Conservation (phyloP, 2,113 vertebrate species). For the Salvelinus sp. region DNA sequence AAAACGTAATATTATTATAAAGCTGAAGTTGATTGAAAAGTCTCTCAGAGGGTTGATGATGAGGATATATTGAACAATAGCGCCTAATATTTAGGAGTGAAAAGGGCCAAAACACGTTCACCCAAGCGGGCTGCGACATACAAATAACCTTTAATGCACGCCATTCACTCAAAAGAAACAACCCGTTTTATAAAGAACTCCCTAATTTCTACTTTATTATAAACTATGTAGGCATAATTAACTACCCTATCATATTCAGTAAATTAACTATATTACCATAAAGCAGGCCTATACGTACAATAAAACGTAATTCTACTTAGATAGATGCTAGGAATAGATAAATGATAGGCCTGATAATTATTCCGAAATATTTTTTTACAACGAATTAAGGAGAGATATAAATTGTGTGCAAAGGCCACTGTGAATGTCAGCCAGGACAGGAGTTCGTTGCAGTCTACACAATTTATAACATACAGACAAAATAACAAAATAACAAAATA, state of each 20-base stretch:
- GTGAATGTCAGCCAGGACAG: not conserved
- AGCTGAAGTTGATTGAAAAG: not conserved
- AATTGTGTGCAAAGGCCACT: not conserved
- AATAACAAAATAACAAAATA: not conserved
- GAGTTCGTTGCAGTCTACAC: not conserved
- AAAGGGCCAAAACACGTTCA: not conserved
- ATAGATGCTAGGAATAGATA: not conserved
- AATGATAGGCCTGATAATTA: not conserved
- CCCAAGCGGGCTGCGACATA: not conserved
- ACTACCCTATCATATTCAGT: not conserved
- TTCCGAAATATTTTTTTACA: not conserved
- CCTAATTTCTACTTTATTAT: not conserved
- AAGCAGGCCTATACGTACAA: not conserved
- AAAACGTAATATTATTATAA: not conserved
- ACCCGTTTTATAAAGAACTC: too few relatives aligned
- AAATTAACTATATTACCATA: not conserved
- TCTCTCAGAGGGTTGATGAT: not conserved
- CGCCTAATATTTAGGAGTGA: not conserved
- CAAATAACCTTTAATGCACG: not conserved
- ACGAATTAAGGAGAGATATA: not conserved
- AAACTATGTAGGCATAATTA: not conserved
- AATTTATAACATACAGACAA: not conserved
- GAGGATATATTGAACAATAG: not conserved
- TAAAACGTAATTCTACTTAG: not conserved
- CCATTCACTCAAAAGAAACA: not conserved